Evolutionary conservation across 2,888 invertebrate genomes (phyloP), one percentile per base, ranked within the genome.

Genomic region (Lasioglossum leucozonium): DNA sequence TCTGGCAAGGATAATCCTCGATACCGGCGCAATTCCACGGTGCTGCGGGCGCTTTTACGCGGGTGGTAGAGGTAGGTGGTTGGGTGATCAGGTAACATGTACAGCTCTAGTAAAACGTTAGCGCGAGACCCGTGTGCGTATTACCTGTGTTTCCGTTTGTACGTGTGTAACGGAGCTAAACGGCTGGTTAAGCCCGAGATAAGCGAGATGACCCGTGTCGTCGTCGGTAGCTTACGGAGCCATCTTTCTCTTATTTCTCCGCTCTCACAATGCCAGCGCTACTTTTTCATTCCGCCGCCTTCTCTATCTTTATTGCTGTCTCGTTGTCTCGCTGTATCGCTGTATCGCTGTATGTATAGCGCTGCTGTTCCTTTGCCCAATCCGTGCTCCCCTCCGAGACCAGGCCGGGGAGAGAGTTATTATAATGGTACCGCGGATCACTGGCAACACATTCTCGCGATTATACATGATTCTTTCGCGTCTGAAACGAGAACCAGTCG

Each of bases 181-280:
- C 88, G 87, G 87, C 85, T 87, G 85, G 88, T 88, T 88, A 88
- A 88, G 88, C 77, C 76, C 71, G 81, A 85, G 87, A 88, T 88
- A 88, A 88, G 88, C 83, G 83, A 87, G 87, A 88, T 88, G 83
- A 88, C 87, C 87, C 85, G 72, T 88, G 88, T 88, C 88, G 88
- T 87, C 88, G 82, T 85, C 85, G 81, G 81, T 88, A 87, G 85
- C 85, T 87, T 87, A 88, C 84, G 80, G 78, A 76, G 73, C 84
- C 87, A 87, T 88, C 87, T 84, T 87, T 83, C 87, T 87, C 85
- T 87, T 87, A 87, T 87, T 87, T 81, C 85, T 80, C 40, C 82
- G 65, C 82, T 77, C 81, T 67, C 81, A 81, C 85, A 82, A 83
- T 82, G 81, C 77, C 72, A 65, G 51, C 44, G 77, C 62, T 67